Evolutionary conservation across 1,140 invertebrate genomes (phyloP), one percentile per base, ranked within the genome.

Genomic region (Condylostylus longicornis): DNA sequence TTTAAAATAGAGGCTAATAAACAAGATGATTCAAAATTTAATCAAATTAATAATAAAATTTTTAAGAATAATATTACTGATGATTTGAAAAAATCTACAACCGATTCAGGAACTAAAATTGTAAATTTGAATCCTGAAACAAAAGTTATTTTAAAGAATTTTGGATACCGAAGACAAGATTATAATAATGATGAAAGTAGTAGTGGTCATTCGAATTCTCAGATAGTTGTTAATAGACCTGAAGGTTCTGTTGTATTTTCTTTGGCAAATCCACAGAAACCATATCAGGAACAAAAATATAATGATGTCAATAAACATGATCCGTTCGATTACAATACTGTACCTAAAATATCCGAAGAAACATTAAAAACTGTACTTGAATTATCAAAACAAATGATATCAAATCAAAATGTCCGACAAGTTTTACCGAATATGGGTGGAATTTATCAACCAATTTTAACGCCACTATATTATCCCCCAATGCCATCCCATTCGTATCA

Each of bases 211-310:
- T 44, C 48, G 6, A 59, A 55, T 32, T 57, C 58, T 1, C 58
- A 61, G 32, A 61, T 61, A 45, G 58, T 61, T 4, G 57, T 61
- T 1, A 61, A 61, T 47, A 49, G 51, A 1, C 58, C 58, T 0
- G 58, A 58, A 35, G 58, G 58, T 0, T 57, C 58, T 0, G 58
- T 61, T 3, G 42, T 58, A 22, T 60, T 61, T 21, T 51, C 48
- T 7, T 32, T 61, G 2, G 53, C 57, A 0, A 28, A 27, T 5
- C 48, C 48, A 3, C 38, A 35, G 7, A 21, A 9, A 22, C 25
- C 18, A 31, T n/a, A 20, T 4, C 22, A 18, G 7, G 20, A 48
- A 40, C 18, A 31, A 39, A 14, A 44, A 47, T 44, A 51, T 19
- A n/a, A 13, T 2, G 29, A 40, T 13, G 9, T 25, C 3, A 5